Evolutionary conservation across 2,797 vertebrate species (phyloP), one percentile per base, ranked within the genome.

Genomic region (Yasuhikotakia modesta): DNA sequence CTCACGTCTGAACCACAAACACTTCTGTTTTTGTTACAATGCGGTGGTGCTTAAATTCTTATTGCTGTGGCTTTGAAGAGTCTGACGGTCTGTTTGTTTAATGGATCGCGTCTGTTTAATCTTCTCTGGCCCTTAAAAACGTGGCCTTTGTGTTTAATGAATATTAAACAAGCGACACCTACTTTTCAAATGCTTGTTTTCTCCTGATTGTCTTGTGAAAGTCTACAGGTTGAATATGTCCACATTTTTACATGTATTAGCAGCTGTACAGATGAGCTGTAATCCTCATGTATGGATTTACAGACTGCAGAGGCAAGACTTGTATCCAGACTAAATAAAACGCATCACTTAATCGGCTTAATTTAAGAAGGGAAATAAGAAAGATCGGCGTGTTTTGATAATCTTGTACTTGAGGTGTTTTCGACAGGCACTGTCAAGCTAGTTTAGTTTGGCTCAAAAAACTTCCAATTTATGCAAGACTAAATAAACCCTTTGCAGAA

Each of bases 221-320:
- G 13, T n/a, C 14, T 35, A 17, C 24, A 63, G 60, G 35, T 35
- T 8, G 12, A 35, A 53, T 19, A 32, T 32, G 67, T 53, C 46
- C 19, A 24, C 24, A 52, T 69, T 52, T 50, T 17, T 35, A 7
- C 21, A 46, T 10, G 39, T 27, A 22, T 67, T 68, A 50, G 53
- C 48, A 50, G 27, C 17, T 69, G 12, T 24, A 30, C 24, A 27
- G 17, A 60, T 16, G 57, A 61, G 46, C 24, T n/a, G 52, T 82
- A 84, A 82, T 79, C 84, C 73, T 57, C 68, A 66, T 58, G 67
- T 78, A 63, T 78, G 77, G 71, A 81, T 84, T 79, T 83, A 81
- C 68, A 55, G 58, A 76, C 66, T 63, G 50, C 61, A 63, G 30
- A 21, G 55, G 57, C 67, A 32, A 58, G 66, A 58, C 79, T 74